These are phyloP conservation scores for Trachelus iudaicus DNA, from an alignment of 2,888 invertebrate species.

Conservation along the genomic window DNA sequence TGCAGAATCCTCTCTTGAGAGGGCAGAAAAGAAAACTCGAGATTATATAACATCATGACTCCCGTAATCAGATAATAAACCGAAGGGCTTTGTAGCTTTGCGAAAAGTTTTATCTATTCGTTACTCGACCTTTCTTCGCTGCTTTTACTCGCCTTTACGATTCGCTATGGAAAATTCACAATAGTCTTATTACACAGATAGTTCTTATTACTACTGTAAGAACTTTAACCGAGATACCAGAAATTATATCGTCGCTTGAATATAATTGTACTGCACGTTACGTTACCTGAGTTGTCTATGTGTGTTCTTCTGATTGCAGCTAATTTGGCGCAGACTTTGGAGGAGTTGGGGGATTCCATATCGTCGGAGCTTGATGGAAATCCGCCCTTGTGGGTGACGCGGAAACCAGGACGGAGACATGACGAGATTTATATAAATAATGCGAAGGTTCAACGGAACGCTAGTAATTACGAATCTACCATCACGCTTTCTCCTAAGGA, in stretches of 20 bases:
- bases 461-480: slow-evolving; percentile 74
- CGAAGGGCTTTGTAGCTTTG: slow-evolving; percentile 41
- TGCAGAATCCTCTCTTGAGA: neutral
- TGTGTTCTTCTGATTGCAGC: slow-evolving; percentile 69
- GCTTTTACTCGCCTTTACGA: slow-evolving; percentile 15
- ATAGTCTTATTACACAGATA: no score
- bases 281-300: no score
- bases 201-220: no score
- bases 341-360: slow-evolving; percentile 77
- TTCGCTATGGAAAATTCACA: neutral
- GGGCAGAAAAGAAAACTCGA: slow-evolving; percentile 27
- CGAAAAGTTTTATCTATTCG: slow-evolving; percentile 30
- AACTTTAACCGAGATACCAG: no score
- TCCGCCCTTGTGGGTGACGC: slow-evolving; percentile 87
- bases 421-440: slow-evolving; percentile 89
- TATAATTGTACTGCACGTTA: no score
- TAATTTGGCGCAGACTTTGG: slow-evolving; percentile 77
- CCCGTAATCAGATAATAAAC: slow-evolving; percentile 51
- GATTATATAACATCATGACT: slow-evolving; percentile 41
- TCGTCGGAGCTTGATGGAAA: slow-evolving; percentile 85
- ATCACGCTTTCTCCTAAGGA: slow-evolving; percentile 66
- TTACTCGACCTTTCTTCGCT: slow-evolving; percentile 9
- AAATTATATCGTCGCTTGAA: no score
- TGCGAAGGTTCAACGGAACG: slow-evolving; percentile 78
- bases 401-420: slow-evolving; percentile 70